Evolutionary conservation across 2,113 vertebrate genomes (phyloP).

Genomic region (Brevimyrus niger): DNA sequence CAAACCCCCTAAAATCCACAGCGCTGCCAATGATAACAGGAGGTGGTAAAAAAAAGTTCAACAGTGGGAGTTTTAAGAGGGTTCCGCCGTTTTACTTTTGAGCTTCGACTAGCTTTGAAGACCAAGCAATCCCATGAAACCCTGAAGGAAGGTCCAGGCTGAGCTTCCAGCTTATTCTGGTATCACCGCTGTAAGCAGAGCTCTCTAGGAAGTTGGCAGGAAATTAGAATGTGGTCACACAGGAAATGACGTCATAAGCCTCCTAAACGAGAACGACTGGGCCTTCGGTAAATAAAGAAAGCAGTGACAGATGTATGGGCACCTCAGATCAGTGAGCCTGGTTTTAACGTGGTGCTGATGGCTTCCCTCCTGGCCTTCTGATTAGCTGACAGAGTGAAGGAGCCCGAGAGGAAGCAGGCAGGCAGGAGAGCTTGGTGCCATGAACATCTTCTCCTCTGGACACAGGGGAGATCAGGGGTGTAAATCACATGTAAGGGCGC

Average conservation of each 20-base stretch:
- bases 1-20: neutral
- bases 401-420: neutral
- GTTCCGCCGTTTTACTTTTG: neutral
- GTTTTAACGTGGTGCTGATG: slow-evolving; percentile 23
- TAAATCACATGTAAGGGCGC: neutral
- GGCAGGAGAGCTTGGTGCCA: neutral
- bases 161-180: neutral
- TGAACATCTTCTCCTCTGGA: neutral
- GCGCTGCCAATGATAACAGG: neutral
- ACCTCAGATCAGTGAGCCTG: neutral
- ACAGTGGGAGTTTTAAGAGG: neutral
- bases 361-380: neutral
- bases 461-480: neutral
- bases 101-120: neutral
- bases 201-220: neutral
- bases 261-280: neutral
- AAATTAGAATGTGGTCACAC: neutral
- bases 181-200: neutral
- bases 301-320: neutral
- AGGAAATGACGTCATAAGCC: neutral
- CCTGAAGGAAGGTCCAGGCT: neutral
- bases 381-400: neutral
- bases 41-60: neutral
- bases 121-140: neutral
- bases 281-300: neutral